These are phyloP conservation scores for Rhingia rostrata DNA, from an alignment of 2,888 invertebrate genomes.

Conservation along the genomic window DNA sequence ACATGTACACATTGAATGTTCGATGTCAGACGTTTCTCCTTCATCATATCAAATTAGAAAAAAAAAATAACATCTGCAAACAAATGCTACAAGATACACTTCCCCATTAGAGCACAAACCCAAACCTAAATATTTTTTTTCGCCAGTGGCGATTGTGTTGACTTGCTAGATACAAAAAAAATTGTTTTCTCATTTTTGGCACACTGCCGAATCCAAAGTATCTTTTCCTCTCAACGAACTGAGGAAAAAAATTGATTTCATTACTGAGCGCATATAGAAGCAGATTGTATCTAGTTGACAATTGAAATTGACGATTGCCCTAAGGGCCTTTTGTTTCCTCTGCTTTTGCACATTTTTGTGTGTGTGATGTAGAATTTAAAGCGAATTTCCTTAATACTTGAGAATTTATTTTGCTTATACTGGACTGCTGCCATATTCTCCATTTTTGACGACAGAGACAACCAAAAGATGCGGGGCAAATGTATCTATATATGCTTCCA, in stretches of 20 bases:
- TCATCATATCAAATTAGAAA: too few species aligned
- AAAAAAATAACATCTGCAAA: not conserved
- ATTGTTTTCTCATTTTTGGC: constrained; percentile 16
- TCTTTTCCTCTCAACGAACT: not conserved
- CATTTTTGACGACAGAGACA: constrained; percentile 3
- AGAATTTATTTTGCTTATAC: constrained; percentile 12
- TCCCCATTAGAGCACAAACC: constrained; percentile 12
- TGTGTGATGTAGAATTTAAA: not conserved
- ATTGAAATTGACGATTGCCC: constrained; percentile 69
- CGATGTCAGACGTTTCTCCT: too few species aligned
- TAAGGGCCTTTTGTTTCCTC: constrained; percentile 25
- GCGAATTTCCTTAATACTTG: constrained; percentile 47
- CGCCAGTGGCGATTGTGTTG: constrained; percentile 35
- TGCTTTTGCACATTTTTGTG: not conserved
- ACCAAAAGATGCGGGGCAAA: not conserved
- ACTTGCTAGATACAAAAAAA: constrained; percentile 14
- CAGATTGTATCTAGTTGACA: constrained; percentile 69
- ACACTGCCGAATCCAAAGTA: constrained; percentile 13
- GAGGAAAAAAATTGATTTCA: constrained; percentile 33
- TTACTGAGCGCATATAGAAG: constrained; percentile 17
- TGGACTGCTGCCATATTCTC: constrained; percentile 35
- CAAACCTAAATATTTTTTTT: constrained; percentile 16
- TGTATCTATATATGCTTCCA: constrained; percentile 9
- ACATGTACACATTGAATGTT: too few species aligned
- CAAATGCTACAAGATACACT: not conserved